These are phyloP conservation scores for Leuctra nigra DNA, from an alignment of 2,888 invertebrate genomes.

Conservation along the genomic window DNA sequence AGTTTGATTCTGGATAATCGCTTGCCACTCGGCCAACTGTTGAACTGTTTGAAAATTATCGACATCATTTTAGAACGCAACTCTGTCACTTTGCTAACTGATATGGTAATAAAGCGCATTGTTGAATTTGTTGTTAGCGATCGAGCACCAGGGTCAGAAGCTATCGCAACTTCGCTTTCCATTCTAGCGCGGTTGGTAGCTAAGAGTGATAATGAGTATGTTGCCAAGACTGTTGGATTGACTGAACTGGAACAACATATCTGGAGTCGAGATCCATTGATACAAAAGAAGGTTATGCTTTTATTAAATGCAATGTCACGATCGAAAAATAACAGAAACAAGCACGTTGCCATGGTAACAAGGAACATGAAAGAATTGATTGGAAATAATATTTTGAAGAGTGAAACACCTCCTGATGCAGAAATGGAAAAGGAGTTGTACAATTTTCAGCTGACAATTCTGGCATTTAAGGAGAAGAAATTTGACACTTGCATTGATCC, in stretches of 20 bases:
- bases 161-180: slow-evolving; percentile 9
- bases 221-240: slow-evolving; percentile 10
- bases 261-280: slow-evolving; percentile 15
- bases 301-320: slow-evolving; percentile 21
- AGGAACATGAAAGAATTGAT: slow-evolving; percentile 17
- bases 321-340: not conserved
- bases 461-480: slow-evolving; percentile 10
- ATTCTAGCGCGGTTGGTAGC: slow-evolving; percentile 12
- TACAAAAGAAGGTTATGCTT: slow-evolving; percentile 21
- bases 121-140: slow-evolving; percentile 15
- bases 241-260: slow-evolving; percentile 20
- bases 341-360: slow-evolving; percentile 14
- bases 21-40: not conserved
- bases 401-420: not conserved
- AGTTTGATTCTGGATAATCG: slow-evolving; percentile 1
- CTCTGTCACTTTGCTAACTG: not conserved
- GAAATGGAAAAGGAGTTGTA: slow-evolving; percentile 21
- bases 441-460: slow-evolving; percentile 21
- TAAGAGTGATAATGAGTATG: not conserved
- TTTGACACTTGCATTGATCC: slow-evolving; percentile 17
- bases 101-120: slow-evolving; percentile 7
- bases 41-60: slow-evolving; percentile 16
- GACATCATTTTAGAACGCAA: slow-evolving; percentile 11
- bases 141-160: not conserved
- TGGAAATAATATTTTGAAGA: slow-evolving; percentile 10